Conservation (phyloP, 2,113 vertebrate genomes). For the Naja naja region DNA sequence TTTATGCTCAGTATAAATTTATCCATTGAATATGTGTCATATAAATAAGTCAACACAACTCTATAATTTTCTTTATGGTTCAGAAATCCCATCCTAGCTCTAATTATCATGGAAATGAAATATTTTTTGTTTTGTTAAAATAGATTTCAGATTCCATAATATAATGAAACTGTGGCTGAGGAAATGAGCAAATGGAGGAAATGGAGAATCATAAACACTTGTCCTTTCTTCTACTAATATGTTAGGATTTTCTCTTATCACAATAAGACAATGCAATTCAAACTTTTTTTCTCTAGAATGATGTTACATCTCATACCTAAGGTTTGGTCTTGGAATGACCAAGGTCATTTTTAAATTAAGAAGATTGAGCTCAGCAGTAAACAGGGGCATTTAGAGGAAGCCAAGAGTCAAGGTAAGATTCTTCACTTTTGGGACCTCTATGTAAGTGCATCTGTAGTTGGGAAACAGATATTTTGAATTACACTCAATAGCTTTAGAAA, state of each 20-base stretch:
- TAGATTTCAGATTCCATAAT: background rate
- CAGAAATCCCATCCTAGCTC: background rate
- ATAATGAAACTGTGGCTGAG: background rate
- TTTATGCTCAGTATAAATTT: background rate
- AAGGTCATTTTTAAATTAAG: too few relatives aligned
- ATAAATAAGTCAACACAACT: background rate
- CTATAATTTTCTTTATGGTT: background rate
- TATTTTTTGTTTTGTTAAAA: background rate
- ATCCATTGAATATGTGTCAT: background rate
- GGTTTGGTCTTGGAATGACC: background rate
- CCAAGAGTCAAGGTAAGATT: background rate
- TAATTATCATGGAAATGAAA: background rate
- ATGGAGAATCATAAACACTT: background rate
- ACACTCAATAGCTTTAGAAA: background rate
- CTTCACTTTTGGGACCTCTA: background rate
- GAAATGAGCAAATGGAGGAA: background rate
- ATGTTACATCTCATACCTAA: background rate
- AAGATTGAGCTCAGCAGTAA: background rate
- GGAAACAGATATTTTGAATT: background rate
- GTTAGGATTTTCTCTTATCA: background rate
- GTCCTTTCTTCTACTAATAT: background rate
- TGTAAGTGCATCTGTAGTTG: background rate
- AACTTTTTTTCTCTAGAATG: background rate
- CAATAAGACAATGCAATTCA: background rate
- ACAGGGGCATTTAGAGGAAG: background rate